A percentile compares a stretch with the other conserved stretches of the same genome.
Conservation (phyloP, 1,140 invertebrate species). For the Cyphomyrmex costatus region DNA sequence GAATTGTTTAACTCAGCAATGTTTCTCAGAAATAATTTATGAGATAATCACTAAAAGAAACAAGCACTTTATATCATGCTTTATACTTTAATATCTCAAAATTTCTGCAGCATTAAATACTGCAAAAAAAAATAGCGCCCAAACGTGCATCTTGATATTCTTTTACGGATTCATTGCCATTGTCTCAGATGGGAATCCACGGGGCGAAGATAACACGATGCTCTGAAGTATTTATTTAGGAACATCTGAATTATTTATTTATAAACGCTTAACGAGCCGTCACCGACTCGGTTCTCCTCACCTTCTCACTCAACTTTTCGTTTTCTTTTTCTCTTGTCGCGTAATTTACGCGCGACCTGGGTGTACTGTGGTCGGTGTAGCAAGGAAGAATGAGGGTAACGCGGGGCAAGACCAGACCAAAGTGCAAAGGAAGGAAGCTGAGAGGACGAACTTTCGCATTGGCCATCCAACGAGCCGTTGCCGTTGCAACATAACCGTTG, state of each 20-base stretch:
- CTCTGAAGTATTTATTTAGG: conserved; percentile 68
- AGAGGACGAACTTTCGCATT: conserved; percentile 58
- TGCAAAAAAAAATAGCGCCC: neutral
- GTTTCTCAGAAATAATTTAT: conserved; percentile 1
- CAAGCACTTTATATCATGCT: neutral
- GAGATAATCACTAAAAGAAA: conserved; percentile 16
- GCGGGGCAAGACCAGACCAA: conserved; percentile 33
- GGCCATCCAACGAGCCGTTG: conserved; percentile 56
- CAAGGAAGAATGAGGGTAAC: conserved; percentile 31
- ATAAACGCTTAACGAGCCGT: conserved; percentile 76
- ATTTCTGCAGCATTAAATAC: conserved; percentile 19
- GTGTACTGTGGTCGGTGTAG: conserved; percentile 28
- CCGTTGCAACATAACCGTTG: conserved; percentile 40
- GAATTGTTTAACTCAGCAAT: neutral
- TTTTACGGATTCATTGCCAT: conserved; percentile 34
- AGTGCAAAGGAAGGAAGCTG: conserved; percentile 56
- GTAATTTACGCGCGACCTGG: conserved; percentile 71
- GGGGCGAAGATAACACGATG: conserved; percentile 34
- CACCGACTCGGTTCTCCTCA: conserved; percentile 34
- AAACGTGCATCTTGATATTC: conserved; percentile 24
- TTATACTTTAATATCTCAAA: conserved; percentile 25
- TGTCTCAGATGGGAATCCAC: conserved; percentile 27
- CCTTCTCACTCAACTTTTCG: conserved; percentile 44
- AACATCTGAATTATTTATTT: conserved; percentile 78
- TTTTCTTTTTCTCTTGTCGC: conserved; percentile 51